Base-by-base conservation (phyloP, 1,140 invertebrate species). In the Colletes gigas region DNA sequence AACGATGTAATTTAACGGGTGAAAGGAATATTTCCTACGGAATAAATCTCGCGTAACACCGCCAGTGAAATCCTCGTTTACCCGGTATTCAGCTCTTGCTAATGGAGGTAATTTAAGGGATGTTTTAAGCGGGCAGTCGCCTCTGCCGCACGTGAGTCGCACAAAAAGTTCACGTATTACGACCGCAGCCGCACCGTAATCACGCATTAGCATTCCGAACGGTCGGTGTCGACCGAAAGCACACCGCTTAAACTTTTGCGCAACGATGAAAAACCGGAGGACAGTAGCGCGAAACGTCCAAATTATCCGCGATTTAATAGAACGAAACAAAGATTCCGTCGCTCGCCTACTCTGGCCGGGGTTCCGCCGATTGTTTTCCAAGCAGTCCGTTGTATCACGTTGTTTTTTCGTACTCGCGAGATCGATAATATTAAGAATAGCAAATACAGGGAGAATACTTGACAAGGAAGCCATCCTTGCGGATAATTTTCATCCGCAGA, bases 31-130 rank as follows among this genome's bases (percentile, higher is more conserved):
- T 93, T 92, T 91, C 89, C 87, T 87, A 89, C 90, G 90, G 89
- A 92, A 93, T 93, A 93, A 93, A 93, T 93, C 92, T 92, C 89
- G 88, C 85, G 83, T 90, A 92, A 92, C 88, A 88, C 87, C 87
- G 85, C 88, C 89, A 88, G 88, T 89, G 89, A 90, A 91, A 92
- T 91, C 88, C 91, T 90, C 90, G 90, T 91, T 92, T 89, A 90
- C 87, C 87, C 85, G 86, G 88, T 78, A 90, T 92, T 91, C 90
- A 90, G 90, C 88, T 90, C 89, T 89, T 89, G 89, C 90, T 92
- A 92, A 92, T 93, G 87, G 90, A 86, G 92, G 91, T 93, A 92
- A 93, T 93, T 93, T 92, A 92, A 92, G 90, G 92, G 92, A 92
- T 89, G 91, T 92, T 93, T 93, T 92, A 92, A 92, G 92, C 91